These are phyloP conservation scores for Dipodomys stephensi DNA, from an alignment of 2,113 vertebrate genomes.

Conservation along the genomic window DNA sequence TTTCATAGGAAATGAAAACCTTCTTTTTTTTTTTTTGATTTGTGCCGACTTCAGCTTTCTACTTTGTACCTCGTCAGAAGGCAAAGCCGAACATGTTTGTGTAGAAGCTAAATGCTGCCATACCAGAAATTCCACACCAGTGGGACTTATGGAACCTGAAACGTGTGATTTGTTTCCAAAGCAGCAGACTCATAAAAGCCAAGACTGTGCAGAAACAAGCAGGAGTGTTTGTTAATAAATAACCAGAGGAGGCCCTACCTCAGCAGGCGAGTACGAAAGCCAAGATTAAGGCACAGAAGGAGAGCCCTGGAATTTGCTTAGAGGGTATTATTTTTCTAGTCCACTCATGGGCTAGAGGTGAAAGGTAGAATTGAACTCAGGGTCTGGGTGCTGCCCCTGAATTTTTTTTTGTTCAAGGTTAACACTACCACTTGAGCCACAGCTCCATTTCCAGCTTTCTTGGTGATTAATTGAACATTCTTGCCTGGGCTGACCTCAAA, in stretches of 20 bases:
- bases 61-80: background rate
- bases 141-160: constrained; percentile 56
- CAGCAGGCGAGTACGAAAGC: background rate
- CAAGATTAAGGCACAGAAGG: background rate
- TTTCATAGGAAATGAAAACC: background rate
- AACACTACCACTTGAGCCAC: too few relatives aligned
- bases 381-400: background rate
- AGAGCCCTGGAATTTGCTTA: background rate
- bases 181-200: constrained; percentile 66
- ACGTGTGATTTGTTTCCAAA: constrained; percentile 72
- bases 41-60: background rate
- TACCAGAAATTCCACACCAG: constrained; percentile 79
- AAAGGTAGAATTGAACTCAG: background rate
- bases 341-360: background rate
- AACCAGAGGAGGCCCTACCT: background rate
- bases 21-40: background rate
- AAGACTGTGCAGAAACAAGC: constrained; percentile 65
- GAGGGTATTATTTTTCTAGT: background rate
- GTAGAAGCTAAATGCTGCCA: constrained; percentile 75
- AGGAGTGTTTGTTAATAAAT: background rate
- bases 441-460: too few relatives aligned
- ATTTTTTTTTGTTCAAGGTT: background rate
- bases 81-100: constrained; percentile 74
- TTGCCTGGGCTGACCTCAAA: too few relatives aligned
- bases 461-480: too few relatives aligned